Conservation (phyloP, 2,888 invertebrate species). For the Xestia rhomboidea region DNA sequence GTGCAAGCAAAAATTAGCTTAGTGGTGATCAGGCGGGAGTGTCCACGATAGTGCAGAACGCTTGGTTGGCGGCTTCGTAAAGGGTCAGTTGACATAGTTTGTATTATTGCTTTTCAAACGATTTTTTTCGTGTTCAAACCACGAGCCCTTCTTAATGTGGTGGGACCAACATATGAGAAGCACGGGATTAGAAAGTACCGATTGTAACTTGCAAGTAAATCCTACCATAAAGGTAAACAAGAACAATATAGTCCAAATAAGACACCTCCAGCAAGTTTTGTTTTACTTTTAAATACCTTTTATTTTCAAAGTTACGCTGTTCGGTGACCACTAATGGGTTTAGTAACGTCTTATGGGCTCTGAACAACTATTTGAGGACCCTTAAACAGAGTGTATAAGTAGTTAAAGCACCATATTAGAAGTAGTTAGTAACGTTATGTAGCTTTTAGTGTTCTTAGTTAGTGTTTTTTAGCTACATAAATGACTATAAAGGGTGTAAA, state of each 20-base stretch:
- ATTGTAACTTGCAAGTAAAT: background rate
- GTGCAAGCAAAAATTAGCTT: no score
- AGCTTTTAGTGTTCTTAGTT: constrained; percentile 9
- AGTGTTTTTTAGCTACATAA: background rate
- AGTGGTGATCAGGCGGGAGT: no score
- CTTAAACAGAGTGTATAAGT: constrained; percentile 22
- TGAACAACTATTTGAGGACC: constrained; percentile 20
- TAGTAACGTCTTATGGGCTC: constrained; percentile 22
- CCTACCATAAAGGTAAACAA: background rate
- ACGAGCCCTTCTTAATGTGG: background rate
- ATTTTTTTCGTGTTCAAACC: no score
- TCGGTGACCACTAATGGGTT: constrained; percentile 38
- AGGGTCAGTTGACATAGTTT: no score
- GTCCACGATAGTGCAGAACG: no score
- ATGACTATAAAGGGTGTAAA: no score
- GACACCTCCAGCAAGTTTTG: background rate
- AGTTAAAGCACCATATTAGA: constrained; percentile 2
- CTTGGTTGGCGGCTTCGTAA: no score
- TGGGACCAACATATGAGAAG: no score
- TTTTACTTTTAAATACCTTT: constrained; percentile 23
- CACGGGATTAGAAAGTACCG: background rate
- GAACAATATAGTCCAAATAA: background rate
- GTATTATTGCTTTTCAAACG: no score
- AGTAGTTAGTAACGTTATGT: background rate
- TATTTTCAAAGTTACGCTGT: constrained; percentile 33